Base-by-base conservation (phyloP, 2,888 invertebrate genomes). In the Melieria crassipennis region DNA sequence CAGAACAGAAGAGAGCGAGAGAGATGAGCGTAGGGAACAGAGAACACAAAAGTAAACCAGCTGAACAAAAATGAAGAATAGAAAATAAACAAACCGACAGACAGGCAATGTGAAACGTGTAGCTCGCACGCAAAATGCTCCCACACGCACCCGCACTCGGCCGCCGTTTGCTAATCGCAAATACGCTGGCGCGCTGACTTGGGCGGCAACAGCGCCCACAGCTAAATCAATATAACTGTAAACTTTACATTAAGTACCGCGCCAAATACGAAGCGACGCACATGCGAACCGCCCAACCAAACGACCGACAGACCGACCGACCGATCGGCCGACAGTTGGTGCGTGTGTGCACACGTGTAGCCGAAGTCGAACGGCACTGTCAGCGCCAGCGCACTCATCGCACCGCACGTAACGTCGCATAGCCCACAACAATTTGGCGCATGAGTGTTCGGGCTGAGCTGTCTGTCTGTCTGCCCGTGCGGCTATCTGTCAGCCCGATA, bases 141-240 rank as follows among this genome's bases (percentile, higher is more conserved):
- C 30, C 30, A 30, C 30, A 30, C 30, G 30, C 30, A 30, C 30
- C 30, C 30, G 30, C 30, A 30, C 30, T 2, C 30, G 30, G 30
- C 30, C 9, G 13, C 10, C 5, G 52, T 7, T 52, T 46, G 46
- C 13, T 71, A 73, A 30, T 30, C 30, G 30, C 30, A 30, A 30
- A 30, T 30, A 30, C 30, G 30, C 30, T 30, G 30, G 30, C 30
- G 30, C 30, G 30, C 30, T 30, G 30, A 3, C 30, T 30, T 30
- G 30, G 3, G 30, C 30, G 30, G 30, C 30, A 30, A 2, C 72
- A 75, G 78, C 82, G 81, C 81, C 80, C 80, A 81, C 81, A 76
- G 65, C 69, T 43, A 56, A 69, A 69, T 65, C 69, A 71, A 73
- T 71, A 71, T 80, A 81, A 83, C 83, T 82, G 82, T 81, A 83